Evolutionary conservation across 2,797 vertebrate species (phyloP).

Genomic region (Telmatherina bonti): DNA sequence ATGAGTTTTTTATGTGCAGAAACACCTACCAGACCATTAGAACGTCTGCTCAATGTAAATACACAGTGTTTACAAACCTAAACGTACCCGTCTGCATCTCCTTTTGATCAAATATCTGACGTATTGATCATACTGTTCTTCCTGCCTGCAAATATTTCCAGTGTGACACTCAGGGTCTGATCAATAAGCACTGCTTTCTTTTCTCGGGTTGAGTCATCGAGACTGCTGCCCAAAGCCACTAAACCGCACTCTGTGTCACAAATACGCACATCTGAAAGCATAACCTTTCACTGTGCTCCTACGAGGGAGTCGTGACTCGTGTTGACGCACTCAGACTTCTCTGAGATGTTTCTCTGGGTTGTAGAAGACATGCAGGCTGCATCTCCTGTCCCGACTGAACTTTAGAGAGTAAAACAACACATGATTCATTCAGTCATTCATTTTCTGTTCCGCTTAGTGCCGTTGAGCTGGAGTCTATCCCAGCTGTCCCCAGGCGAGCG

Average conservation of each 20-base stretch:
- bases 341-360: background rate
- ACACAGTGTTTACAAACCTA: too few species aligned
- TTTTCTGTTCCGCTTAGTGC: too few species aligned
- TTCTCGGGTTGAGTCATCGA: slow-evolving; percentile 77
- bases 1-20: too few species aligned
- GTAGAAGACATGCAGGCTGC: too few species aligned
- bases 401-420: too few species aligned
- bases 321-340: slow-evolving; percentile 31
- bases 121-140: slow-evolving; percentile 28
- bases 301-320: slow-evolving; percentile 12
- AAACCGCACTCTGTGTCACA: slow-evolving; percentile 78
- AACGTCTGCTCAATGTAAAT: too few species aligned
- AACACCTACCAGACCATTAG: too few species aligned
- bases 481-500: too few species aligned
- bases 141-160: slow-evolving; percentile 75
- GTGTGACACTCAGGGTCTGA: slow-evolving; percentile 41
- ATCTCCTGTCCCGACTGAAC: too few species aligned
- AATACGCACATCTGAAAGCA: slow-evolving; percentile 64
- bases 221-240: slow-evolving; percentile 71
- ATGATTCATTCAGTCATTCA: too few species aligned
- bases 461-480: too few species aligned
- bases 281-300: slow-evolving; percentile 73
- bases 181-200: slow-evolving; percentile 71
- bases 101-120: background rate
- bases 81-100: too few species aligned